Conservation (phyloP, 2,797 vertebrate species). For the Urocyon cinereoargenteus region DNA sequence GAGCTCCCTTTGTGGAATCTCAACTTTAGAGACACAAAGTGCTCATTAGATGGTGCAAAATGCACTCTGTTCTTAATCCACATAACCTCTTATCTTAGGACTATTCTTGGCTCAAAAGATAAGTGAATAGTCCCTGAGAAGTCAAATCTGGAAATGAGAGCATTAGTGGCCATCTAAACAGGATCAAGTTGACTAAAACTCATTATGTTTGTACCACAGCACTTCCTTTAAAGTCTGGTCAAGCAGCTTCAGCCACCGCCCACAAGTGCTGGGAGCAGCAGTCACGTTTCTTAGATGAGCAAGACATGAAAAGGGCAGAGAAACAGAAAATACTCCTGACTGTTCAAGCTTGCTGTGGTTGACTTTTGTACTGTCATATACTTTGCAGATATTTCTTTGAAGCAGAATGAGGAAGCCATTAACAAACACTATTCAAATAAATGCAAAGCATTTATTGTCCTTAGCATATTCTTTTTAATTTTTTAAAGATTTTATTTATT, state of each 20-base stretch:
- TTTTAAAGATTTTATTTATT: no score
- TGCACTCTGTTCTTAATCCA: constrained; percentile 48
- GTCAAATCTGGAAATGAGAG: constrained; percentile 13
- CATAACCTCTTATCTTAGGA: constrained; percentile 32
- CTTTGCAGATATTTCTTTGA: constrained; percentile 36
- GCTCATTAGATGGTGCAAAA: constrained; percentile 50
- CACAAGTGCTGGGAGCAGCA: background rate
- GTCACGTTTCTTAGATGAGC: background rate
- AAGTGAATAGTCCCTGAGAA: background rate
- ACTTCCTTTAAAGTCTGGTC: background rate
- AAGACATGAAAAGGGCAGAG: background rate
- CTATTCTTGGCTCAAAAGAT: constrained; percentile 57
- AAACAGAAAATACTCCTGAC: background rate
- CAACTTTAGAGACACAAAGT: constrained; percentile 49
- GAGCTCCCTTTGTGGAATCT: background rate
- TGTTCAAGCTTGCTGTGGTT: background rate
- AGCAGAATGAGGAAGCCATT: background rate
- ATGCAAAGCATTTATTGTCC: background rate
- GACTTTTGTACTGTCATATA: background rate
- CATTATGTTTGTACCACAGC: background rate
- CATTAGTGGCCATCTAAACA: background rate
- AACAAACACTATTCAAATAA: background rate
- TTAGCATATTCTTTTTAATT: background rate
- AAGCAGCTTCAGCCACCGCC: background rate
- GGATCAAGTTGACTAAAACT: background rate